Evolutionary conservation across 1,140 invertebrate genomes (phyloP), one percentile per base, ranked within the genome.

Genomic region (silkworm (Bombyx mori)): DNA sequence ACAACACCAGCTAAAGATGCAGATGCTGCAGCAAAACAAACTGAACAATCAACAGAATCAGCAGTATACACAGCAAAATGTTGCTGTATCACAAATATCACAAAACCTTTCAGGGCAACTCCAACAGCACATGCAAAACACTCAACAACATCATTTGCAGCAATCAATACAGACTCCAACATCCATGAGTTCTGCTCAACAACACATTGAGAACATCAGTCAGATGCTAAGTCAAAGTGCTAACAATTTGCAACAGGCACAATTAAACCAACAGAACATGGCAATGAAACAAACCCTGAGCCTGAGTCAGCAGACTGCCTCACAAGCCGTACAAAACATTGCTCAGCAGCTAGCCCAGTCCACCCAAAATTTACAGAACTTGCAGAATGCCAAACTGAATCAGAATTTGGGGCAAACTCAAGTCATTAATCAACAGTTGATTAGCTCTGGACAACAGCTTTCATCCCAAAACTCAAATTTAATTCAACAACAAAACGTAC

Each of bases 191-290:
- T 82, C 78, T 12, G 82, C 84, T 42, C 86, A 88, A 42, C 85
- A 88, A 56, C 83, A 88, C 56, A 87, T 87, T 64, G 83, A 88
- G 58, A 88, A 84, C 59, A 82, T 86, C 8, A 84, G 81, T 55
- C 86, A 88, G 61, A 82, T 85, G 82, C 62, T 86, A 10, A 88
- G 82, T 65, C 85, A 88, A 56, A 86, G 81, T 73, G 80, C 84
- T 45, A 86, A 86, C 57, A 86, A 85, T 46, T 56, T 87, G 8
- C 84, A 87, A 57, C 84, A 85, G 57, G 70, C 73, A 45, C 84
- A 86, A 57, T 58, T 83, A 8, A 83, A 73, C 54, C 82, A 86
- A 48, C 79, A 86, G 51, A 84, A 82, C 52, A 61, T 85, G 66
- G 72, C 76, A 7, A 78, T 87, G 75, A 87, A 87, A 54, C 84